Evolutionary conservation across 1,140 invertebrate species (phyloP).

Genomic region (Leguminivora glycinivorella): DNA sequence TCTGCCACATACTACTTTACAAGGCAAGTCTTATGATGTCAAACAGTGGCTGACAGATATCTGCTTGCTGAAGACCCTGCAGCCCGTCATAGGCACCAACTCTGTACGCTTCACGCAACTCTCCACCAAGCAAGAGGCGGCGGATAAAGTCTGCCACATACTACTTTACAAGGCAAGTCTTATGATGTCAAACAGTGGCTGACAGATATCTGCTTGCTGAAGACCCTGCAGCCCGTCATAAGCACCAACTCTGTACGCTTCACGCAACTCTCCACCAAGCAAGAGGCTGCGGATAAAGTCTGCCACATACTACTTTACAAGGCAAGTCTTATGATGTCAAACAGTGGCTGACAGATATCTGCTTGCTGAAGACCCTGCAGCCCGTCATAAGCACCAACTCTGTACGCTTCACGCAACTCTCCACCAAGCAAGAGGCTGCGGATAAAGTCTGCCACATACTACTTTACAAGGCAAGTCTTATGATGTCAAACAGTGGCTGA

Average conservation of each 20-base stretch:
- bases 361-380: constrained; percentile 56
- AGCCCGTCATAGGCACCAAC: constrained; percentile 56
- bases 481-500: constrained; percentile 42
- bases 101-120: constrained; percentile 38
- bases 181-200: neutral
- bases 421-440: constrained; percentile 34
- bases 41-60: constrained; percentile 61
- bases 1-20: constrained; percentile 59
- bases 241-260: constrained; percentile 45
- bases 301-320: constrained; percentile 60
- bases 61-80: constrained; percentile 57
- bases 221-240: constrained; percentile 52
- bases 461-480: constrained; percentile 52
- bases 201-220: neutral
- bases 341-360: constrained; percentile 57
- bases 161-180: constrained; percentile 57
- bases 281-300: constrained; percentile 37
- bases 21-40: constrained; percentile 42
- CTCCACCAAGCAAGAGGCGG: constrained; percentile 34
- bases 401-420: constrained; percentile 37
- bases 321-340: constrained; percentile 40
- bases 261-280: constrained; percentile 35
- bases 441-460: constrained; percentile 56
- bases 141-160: constrained; percentile 51
- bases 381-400: constrained; percentile 56